Base-by-base conservation (phyloP, 2,113 vertebrate genomes). In the Oreamnos americanus region DNA sequence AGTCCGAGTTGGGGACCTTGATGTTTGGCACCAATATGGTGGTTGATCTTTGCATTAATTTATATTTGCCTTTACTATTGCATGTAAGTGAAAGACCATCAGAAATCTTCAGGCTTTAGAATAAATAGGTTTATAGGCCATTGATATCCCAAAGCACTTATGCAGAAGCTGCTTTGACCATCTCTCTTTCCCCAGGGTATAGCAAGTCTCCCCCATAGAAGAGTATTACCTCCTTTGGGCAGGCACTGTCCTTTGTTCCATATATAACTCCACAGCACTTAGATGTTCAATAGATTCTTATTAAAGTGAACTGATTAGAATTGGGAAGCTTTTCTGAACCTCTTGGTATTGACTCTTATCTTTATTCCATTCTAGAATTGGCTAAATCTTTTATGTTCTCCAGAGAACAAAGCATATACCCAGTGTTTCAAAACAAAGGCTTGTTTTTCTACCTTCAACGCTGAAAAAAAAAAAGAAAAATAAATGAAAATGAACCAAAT, bases 281-380 rank as follows among this genome's bases (percentile, higher is more conserved):
- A 96, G 43, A 25, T 78, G 15, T 86, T 97, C 85, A 26, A 39
- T 92, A 96, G 49, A 91, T 86, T 97, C 58, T 97, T 85, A n/a
- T 96, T 94, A 67, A 97, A 97, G 89, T 87, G 82, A 94, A 90
- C 91, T 97, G 95, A 98, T 98, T 97, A 78, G 57, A 91, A 97
- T 87, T 90, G 62, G 36, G 33, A 97, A 91, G 86, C 83, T 96
- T 96, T 89, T 93, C 39, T 93, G 53, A 96, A 97, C 19, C 51
- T 91, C 53, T 95, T 60, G 19, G 10, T 93, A 96, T 85, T 84
- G 93, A 96, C 55, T 71, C 10, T 88, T n/a, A 94, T 88, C 87
- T 91, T 93, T 96, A n/a, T 97, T 95, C 36, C 43, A 83, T 71
- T 96, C 53, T 79, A 90, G 58, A 98, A 96, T 43, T 93, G 21